Evolutionary conservation across 2,113 vertebrate species (phyloP), one percentile per base, ranked within the genome.

Genomic region (Caranx melampygus): DNA sequence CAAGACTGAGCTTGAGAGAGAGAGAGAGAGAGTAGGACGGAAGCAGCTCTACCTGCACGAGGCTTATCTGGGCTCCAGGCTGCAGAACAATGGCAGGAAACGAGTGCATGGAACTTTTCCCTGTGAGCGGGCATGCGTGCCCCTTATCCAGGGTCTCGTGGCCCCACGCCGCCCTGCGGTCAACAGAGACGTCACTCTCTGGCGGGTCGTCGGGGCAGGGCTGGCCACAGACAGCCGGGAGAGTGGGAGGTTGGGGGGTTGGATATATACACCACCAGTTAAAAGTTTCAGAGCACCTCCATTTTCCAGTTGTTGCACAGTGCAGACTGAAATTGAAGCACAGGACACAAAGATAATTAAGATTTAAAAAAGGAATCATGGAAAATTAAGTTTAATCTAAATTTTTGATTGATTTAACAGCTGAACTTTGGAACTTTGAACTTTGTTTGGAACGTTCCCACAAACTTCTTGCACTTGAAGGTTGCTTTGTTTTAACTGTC

Each of bases 21-120:
- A 81, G 68, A 16, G 82, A 69, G 80, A 31, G 65, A 75, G 84
- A 33, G 74, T n/a, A 68, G 84, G 81, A 85, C 75, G 71, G 93
- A 92, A 93, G 88, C 68, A 2, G 81, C 84, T 86, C 82, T 95
- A 95, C 94, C 94, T 95, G 93, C 90, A 91, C 72, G 57, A 89
- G 92, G 88, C 90, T 95, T 95, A 95, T 95, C 95, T 92, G 92
- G 82, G 75, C 93, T 90, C 87, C 91, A 89, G 85, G 87, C 88
- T 82, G 75, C 85, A 78, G 92, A 94, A 95, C 95, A 95, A 95
- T 95, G 87, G 92, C 93, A 95, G 95, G 95, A 95, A 95, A 92
- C 90, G 52, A 92, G 91, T 86, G 89, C 91, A 93, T 94, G 93
- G 94, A 95, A 95, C 93, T 89, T 94, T 93, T 93, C 89, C 91